Percentiles rank a stretch among this genome's conserved stretches.
Conservation (phyloP, 2,797 vertebrate species). For the Natrix natrix region DNA sequence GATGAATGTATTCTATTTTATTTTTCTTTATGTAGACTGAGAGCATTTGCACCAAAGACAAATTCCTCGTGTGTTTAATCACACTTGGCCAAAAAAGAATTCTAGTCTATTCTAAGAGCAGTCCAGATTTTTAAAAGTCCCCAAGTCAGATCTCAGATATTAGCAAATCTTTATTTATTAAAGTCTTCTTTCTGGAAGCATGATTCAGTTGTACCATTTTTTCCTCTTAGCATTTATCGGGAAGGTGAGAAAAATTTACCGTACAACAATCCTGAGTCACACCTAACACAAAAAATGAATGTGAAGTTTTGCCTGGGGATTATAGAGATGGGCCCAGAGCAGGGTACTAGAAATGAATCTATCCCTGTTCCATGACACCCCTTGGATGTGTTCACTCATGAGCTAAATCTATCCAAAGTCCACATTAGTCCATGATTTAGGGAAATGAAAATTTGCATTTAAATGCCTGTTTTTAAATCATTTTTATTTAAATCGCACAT, state of each 20-base stretch:
- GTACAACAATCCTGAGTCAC: neutral
- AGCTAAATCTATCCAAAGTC: neutral
- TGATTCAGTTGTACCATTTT: neutral
- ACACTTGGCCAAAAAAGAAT: no score
- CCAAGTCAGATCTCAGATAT: no score
- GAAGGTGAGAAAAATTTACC: neutral
- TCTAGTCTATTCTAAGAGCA: no score
- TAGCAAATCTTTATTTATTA: neutral
- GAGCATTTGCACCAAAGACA: no score
- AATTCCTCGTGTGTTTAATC: no score
- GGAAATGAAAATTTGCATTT: neutral
- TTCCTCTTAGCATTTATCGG: neutral
- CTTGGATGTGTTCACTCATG: neutral
- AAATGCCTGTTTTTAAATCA: neutral
- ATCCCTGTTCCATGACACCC: neutral
- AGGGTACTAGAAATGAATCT: neutral
- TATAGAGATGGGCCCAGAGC: neutral
- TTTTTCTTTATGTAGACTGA: no score
- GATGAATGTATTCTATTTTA: no score
- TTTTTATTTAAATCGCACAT: neutral
- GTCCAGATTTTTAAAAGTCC: no score
- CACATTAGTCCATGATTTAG: neutral
- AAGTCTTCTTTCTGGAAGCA: neutral
- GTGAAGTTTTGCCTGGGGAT: neutral
- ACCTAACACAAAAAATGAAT: neutral